Evolutionary conservation across 2,113 vertebrate species (phyloP).

Genomic region (Mohoua ochrocephala): DNA sequence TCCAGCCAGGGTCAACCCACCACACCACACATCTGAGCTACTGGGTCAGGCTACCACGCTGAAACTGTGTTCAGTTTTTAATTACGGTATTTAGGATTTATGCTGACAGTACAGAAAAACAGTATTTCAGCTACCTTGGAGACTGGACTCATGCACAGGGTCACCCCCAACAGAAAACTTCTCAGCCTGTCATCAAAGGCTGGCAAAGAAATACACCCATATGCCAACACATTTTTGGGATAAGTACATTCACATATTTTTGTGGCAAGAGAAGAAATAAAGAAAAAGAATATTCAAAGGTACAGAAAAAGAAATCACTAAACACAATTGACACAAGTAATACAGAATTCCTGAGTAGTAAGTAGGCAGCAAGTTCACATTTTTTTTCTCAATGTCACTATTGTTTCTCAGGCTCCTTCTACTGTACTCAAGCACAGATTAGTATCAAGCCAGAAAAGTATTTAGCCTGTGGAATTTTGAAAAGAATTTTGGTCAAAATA

Average conservation of each 20-base stretch:
- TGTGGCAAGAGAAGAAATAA: not conserved
- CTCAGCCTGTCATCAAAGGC: not conserved
- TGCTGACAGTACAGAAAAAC: not conserved
- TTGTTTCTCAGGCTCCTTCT: constrained; percentile 18
- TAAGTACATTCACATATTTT: not conserved
- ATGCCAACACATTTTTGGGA: not conserved
- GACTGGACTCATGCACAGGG: not conserved
- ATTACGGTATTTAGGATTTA: not conserved
- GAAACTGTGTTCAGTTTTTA: not conserved
- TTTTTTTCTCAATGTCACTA: constrained; percentile 24
- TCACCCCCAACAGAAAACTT: not conserved
- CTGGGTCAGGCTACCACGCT: not conserved
- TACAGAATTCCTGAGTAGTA: constrained; percentile 11
- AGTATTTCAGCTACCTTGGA: not conserved
- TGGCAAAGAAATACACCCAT: not conserved
- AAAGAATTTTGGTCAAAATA: not conserved
- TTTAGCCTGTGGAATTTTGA: not conserved
- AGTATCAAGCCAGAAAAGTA: constrained; percentile 1
- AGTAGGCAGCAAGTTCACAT: not conserved
- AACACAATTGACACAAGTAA: not conserved
- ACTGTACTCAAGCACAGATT: constrained; percentile 17
- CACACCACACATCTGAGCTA: not conserved
- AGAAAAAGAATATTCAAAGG: not conserved
- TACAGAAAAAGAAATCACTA: not conserved
- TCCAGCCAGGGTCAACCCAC: not conserved